Percentiles rank a stretch among this genome's conserved stretches.
phyloP scores from a whole-genome alignment of 2,888 invertebrate genomes.

The Athetis lepigone region DNA sequence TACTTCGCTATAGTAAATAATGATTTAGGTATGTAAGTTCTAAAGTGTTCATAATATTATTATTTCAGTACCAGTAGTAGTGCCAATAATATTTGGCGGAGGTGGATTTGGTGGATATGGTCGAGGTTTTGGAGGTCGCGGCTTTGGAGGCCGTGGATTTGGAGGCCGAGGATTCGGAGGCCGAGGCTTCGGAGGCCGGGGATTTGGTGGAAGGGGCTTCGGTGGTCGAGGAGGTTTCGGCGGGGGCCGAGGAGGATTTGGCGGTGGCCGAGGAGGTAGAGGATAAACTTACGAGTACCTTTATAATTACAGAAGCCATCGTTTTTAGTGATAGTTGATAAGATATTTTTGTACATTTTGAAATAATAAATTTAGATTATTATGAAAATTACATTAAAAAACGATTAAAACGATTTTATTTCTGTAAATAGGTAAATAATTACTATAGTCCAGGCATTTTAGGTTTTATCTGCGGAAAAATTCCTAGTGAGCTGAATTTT shows the following conservation, averaged over 20 bases:
- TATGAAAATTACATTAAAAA: too few relatives aligned
- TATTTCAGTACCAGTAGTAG: conserved; percentile 53
- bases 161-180: conserved; percentile 71
- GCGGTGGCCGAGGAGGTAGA: conserved; percentile 56
- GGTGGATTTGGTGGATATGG: conserved; percentile 65
- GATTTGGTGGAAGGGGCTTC: conserved; percentile 62
- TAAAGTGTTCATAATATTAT: background rate
- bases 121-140: conserved; percentile 68
- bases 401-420: too few relatives aligned
- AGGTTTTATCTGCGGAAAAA: too few relatives aligned
- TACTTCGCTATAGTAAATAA: background rate
- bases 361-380: conserved; percentile 20
- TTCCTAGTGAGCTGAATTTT: too few relatives aligned
- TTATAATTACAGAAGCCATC: background rate
- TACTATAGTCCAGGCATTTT: too few relatives aligned
- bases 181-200: conserved; percentile 68
- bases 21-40: background rate
- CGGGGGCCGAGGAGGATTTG: conserved; percentile 50
- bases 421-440: too few relatives aligned
- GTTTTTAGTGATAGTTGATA: background rate
- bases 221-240: conserved; percentile 57
- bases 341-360: background rate
- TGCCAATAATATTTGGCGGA: conserved; percentile 69
- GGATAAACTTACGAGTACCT: conserved; percentile 41
- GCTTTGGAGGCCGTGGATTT: conserved; percentile 57